A percentile compares a stretch with the other conserved stretches of the same genome.
Conservation (phyloP, 1,140 invertebrate species). For the Paraescarpia echinospica region DNA sequence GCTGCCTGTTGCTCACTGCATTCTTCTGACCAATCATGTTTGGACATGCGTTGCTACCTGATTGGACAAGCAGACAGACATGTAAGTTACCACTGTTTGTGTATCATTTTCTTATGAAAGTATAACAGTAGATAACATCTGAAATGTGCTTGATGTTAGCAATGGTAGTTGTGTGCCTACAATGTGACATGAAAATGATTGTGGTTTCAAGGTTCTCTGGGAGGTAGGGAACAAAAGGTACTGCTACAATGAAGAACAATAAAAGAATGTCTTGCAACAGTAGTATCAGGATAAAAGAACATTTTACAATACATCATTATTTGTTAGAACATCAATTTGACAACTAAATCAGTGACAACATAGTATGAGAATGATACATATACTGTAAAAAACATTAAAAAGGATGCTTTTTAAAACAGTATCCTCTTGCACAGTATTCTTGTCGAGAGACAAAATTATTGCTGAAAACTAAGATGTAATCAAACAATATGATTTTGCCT, state of each 20-base stretch:
- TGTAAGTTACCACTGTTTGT: not conserved
- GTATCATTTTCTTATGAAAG: not conserved
- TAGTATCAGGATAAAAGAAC: not conserved
- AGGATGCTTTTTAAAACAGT: no score
- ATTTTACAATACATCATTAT: not conserved
- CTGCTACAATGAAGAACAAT: not conserved
- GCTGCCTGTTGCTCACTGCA: not conserved
- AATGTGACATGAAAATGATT: not conserved
- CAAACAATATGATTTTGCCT: not conserved
- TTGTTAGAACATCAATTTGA: not conserved
- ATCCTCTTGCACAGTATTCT: no score
- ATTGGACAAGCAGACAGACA: conserved; percentile 4
- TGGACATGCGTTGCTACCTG: not conserved
- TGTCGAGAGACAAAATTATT: no score
- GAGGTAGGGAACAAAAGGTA: no score
- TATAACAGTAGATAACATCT: not conserved
- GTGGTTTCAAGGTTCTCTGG: no score
- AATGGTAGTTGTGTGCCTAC: not conserved
- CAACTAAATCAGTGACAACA: not conserved
- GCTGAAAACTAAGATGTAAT: not conserved
- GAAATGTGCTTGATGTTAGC: not conserved
- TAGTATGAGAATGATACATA: not conserved
- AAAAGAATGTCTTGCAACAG: not conserved
- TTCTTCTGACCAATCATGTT: not conserved
- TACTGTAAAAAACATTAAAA: no score